These are phyloP conservation scores for Taenioides sp. DNA, from an alignment of 2,797 vertebrate species.

Conservation along the genomic window DNA sequence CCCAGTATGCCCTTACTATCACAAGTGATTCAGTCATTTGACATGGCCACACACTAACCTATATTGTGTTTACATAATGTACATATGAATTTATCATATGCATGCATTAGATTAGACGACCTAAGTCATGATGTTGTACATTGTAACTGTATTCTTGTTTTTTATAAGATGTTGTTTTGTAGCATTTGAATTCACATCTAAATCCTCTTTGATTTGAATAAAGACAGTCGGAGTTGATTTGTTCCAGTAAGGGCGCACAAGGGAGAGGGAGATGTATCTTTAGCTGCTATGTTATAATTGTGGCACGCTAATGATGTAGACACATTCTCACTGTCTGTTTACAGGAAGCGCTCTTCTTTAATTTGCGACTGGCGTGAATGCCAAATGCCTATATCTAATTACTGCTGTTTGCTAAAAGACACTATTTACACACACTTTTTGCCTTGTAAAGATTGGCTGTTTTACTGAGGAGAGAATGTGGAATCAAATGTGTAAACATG, in stretches of 20 bases:
- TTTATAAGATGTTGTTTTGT: conserved; percentile 8
- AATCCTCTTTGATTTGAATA: conserved; percentile 21
- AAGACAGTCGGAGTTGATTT: conserved; percentile 61
- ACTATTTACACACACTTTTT: conserved; percentile 68
- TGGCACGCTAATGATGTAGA: conserved; percentile 78
- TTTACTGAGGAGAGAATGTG: conserved; percentile 42
- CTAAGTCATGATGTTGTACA: neutral
- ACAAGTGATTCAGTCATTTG: neutral
- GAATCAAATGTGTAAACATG: conserved; percentile 38
- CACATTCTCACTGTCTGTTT: conserved; percentile 75
- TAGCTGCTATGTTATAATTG: conserved; percentile 79
- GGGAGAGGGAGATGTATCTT: conserved; percentile 70
- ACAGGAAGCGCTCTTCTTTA: conserved; percentile 76
- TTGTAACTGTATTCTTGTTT: neutral
- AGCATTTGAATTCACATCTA: conserved; percentile 23
- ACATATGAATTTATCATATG: conserved; percentile 61
- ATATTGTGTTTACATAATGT: conserved; percentile 59
- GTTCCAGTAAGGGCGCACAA: conserved; percentile 55
- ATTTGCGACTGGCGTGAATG: conserved; percentile 68
- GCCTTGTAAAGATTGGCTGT: conserved; percentile 52
- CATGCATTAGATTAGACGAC: conserved; percentile 12
- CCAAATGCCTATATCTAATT: conserved; percentile 76
- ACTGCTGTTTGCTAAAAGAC: conserved; percentile 75
- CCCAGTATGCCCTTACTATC: neutral
- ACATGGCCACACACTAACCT: neutral